A percentile compares a stretch with the other conserved stretches of the same genome.
phyloP scores from a whole-genome alignment of 2,888 invertebrate genomes.

The Endotricha flammealis region DNA sequence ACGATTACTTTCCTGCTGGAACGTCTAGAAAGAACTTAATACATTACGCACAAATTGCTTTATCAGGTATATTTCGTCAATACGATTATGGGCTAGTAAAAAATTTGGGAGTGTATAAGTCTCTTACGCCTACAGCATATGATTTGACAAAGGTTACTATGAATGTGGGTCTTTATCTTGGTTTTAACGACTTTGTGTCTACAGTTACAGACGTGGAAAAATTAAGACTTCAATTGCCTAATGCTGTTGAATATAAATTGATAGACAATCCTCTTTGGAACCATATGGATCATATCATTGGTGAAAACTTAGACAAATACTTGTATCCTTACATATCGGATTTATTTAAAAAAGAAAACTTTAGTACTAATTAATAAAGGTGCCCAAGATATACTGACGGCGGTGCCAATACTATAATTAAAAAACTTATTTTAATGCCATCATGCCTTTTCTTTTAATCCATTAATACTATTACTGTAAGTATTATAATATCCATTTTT shows the following conservation, averaged over 20 bases:
- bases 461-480: no score
- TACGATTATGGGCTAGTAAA: constrained; percentile 26
- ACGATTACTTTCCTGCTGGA: constrained; percentile 38
- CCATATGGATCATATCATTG: no score
- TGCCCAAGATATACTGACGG: no score
- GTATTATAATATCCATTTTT: no score
- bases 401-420: no score
- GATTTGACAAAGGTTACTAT: constrained; percentile 35
- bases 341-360: background rate
- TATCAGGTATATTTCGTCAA: constrained; percentile 13
- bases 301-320: no score
- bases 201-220: constrained; percentile 29
- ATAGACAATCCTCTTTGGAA: no score
- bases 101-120: constrained; percentile 33
- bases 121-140: constrained; percentile 33
- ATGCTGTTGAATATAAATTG: constrained; percentile 19
- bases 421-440: no score
- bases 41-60: constrained; percentile 19
- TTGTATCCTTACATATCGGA: no score
- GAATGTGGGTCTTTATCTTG: constrained; percentile 30
- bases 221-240: constrained; percentile 28
- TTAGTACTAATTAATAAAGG: background rate
- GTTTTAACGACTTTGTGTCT: constrained; percentile 35
- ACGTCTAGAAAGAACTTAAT: constrained; percentile 37
- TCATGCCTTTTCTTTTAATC: no score